phyloP scores from a whole-genome alignment of 1,140 invertebrate species.

The Eufriesea mexicana region DNA sequence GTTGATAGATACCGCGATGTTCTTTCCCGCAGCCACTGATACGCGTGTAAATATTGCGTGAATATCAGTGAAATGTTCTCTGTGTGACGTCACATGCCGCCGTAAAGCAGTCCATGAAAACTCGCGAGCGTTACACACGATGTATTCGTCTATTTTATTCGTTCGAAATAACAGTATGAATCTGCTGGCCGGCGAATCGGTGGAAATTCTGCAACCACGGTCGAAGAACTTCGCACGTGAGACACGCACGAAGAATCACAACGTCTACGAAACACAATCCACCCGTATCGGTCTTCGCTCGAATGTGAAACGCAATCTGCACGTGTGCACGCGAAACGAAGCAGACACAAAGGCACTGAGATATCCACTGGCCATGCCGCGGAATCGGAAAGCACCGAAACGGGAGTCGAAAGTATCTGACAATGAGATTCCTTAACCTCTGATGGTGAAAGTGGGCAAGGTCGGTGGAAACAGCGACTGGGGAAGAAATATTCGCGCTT shows the following conservation, averaged over 20 bases:
- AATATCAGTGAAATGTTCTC: slow-evolving; percentile 23
- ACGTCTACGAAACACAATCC: neutral
- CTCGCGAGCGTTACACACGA: neutral
- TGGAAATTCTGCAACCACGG: neutral
- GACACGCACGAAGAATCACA: neutral
- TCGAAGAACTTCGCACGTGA: neutral
- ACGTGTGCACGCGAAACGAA: neutral
- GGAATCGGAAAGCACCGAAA: neutral
- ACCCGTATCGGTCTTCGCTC: slow-evolving; percentile 1
- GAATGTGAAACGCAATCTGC: slow-evolving; percentile 9
- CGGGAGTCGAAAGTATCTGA: neutral
- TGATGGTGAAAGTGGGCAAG: neutral
- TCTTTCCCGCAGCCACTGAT: neutral
- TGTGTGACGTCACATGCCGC: neutral
- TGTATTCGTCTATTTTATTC: neutral
- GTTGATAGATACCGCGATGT: neutral
- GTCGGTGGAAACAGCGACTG: neutral
- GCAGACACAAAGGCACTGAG: neutral
- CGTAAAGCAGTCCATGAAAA: neutral
- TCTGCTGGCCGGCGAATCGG: neutral
- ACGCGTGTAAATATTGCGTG: slow-evolving; percentile 39
- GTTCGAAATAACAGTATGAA: neutral
- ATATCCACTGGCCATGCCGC: neutral
- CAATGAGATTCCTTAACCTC: neutral
- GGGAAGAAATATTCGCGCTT: neutral